Conservation (phyloP, 2,113 vertebrate genomes). For the Lepidothrix coronata region DNA sequence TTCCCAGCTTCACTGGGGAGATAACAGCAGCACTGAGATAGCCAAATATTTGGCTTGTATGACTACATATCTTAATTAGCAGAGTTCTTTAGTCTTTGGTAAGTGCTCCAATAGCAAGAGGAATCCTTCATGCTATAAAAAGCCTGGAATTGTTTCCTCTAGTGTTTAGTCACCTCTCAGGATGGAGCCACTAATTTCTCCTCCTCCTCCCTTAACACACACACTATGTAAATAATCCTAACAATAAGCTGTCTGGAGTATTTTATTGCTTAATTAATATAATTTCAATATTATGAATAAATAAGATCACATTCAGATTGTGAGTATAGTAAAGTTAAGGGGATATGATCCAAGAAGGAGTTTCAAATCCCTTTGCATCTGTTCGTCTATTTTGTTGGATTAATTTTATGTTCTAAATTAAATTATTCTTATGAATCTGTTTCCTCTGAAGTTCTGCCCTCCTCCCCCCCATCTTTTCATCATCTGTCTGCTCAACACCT, state of each 20-base stretch:
- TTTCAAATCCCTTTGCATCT: slow-evolving; percentile 73
- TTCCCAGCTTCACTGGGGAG: background rate
- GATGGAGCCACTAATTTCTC: slow-evolving; percentile 21
- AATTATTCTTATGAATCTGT: slow-evolving; percentile 68
- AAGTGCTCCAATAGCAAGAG: background rate
- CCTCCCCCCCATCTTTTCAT: background rate
- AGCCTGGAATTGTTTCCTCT: slow-evolving; percentile 27
- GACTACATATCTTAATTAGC: slow-evolving; percentile 41
- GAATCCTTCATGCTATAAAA: slow-evolving; percentile 34
- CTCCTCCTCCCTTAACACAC: background rate
- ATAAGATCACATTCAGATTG: slow-evolving; percentile 35
- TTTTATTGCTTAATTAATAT: slow-evolving; percentile 71
- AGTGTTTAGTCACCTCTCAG: background rate
- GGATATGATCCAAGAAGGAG: slow-evolving; percentile 61
- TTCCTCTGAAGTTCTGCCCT: slow-evolving; percentile 41
- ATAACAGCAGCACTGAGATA: background rate
- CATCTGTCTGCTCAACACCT: slow-evolving; percentile 33
- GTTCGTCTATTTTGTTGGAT: slow-evolving; percentile 65
- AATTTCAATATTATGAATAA: slow-evolving; percentile 68
- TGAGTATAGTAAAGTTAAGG: slow-evolving; percentile 52
- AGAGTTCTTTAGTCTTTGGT: background rate
- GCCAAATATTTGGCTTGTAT: slow-evolving; percentile 22
- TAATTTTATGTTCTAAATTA: slow-evolving; percentile 73
- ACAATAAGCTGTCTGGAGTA: slow-evolving; percentile 60
- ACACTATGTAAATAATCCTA: slow-evolving; percentile 53